Conservation (phyloP, 2,113 vertebrate species). For the Cyanoderma ruficeps region DNA sequence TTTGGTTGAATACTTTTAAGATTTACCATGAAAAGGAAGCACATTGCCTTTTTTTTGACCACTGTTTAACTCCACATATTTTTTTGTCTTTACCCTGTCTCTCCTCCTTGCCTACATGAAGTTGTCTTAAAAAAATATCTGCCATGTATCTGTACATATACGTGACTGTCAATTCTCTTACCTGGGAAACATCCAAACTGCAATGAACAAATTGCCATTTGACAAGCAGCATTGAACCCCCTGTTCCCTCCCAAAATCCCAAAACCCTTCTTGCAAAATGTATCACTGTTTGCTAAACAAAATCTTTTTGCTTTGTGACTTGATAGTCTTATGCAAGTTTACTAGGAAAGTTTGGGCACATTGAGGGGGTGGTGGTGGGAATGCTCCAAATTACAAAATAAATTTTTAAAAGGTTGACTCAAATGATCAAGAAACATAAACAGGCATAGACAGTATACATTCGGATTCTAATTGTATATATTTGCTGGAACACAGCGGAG, state of each 20-base stretch:
- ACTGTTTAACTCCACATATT: slow-evolving; percentile 72
- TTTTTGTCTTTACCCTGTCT: slow-evolving; percentile 45
- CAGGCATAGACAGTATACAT: slow-evolving; percentile 68
- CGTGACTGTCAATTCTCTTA: slow-evolving; percentile 65
- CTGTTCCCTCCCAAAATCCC: neutral
- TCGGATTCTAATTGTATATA: slow-evolving; percentile 76
- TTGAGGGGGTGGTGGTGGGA: neutral
- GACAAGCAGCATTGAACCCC: neutral
- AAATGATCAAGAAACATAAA: slow-evolving; percentile 74
- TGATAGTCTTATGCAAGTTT: neutral
- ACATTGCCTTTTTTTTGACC: slow-evolving; percentile 65
- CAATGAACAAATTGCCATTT: neutral
- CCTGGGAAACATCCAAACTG: slow-evolving; percentile 66
- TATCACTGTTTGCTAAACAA: slow-evolving; percentile 63
- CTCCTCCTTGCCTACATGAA: slow-evolving; percentile 42
- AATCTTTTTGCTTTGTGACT: slow-evolving; percentile 21
- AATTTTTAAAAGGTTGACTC: slow-evolving; percentile 57
- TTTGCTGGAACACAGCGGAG: slow-evolving; percentile 76
- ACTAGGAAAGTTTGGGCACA: neutral
- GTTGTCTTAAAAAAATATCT: slow-evolving; percentile 36
- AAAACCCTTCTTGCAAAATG: slow-evolving; percentile 28
- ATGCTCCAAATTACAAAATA: slow-evolving; percentile 47
- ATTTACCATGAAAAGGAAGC: slow-evolving; percentile 78
- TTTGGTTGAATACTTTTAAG: slow-evolving; percentile 81
- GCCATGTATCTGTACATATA: neutral